Base-by-base conservation (phyloP, 2,113 vertebrate genomes). In the Silurus glanis region DNA sequence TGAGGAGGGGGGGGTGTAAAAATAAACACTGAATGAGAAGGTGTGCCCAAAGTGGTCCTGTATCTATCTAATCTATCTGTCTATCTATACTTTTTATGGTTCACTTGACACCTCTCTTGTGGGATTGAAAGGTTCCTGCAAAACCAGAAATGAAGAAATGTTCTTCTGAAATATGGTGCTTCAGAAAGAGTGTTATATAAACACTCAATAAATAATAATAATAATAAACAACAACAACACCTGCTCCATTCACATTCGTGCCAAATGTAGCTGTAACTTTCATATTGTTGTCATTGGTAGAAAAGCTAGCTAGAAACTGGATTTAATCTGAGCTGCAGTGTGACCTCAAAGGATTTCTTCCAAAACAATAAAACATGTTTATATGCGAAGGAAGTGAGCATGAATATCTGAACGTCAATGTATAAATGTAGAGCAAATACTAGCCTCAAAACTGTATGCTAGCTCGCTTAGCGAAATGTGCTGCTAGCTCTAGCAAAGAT, bases 401-500 rank as follows among this genome's bases (percentile, higher is more conserved):
- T 5, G 1, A 84, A 62, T 55, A 45, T 79, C 49, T 9, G 14
- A 16, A 21, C 12, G 19, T 21, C 62, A 56, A 16, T 56, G 47
- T 58, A 45, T 6, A 6, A 21, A n/a, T 19, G 0, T 0, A 7
- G 7, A 10, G 16, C 47, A 75, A 16, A 8, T 2, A 21, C 59
- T 28, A 23, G 55, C 47, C 9, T 55, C 16, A 61, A 5, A 80
- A 21, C 9, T 47, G 6, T 5, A 82, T n/a, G 45, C 59, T 47
- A 62, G 13, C 47, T 83, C 55, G 64, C 62, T 47, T 69, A 83
- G 62, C 81, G 9, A 69, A 83, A 21, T 83, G 62, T 69, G 81
- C n/a, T 16, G n/a, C n/a, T 69, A 83, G 64, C 81, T 14, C n/a
- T 69, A 83, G 64, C 81, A 83, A 83, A 49, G 12, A 69, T 53